Evolutionary conservation across 2,797 vertebrate genomes (phyloP).

Genomic region (Pteropus rufus): DNA sequence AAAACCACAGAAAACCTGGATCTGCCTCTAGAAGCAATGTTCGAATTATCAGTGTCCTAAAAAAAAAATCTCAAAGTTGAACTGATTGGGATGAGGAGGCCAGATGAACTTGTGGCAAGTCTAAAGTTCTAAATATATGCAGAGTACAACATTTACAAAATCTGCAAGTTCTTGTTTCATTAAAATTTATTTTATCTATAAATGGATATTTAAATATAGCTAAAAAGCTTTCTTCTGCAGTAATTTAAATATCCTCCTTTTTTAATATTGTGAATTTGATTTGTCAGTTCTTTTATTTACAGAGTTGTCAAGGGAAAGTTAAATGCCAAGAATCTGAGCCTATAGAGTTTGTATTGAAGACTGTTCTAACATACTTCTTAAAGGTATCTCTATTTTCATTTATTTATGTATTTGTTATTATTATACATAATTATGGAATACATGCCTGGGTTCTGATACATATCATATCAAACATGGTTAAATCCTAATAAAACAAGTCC

Average conservation of each 20-base stretch:
- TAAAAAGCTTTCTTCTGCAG: background rate
- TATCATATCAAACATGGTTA: background rate
- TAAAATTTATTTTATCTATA: slow-evolving; percentile 3
- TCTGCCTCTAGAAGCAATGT: background rate
- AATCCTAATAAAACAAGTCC: background rate
- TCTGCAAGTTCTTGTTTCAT: background rate
- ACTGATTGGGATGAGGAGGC: background rate
- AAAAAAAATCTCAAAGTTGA: background rate
- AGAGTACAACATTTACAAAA: background rate
- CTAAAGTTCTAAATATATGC: background rate
- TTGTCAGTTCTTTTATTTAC: background rate
- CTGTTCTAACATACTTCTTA: background rate
- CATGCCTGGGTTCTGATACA: background rate
- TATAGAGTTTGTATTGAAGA: background rate
- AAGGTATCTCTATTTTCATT: background rate
- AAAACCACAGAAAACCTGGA: background rate
- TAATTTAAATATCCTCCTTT: background rate
- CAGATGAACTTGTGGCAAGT: background rate
- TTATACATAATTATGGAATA: background rate
- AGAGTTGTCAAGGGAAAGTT: background rate
- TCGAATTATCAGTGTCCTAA: background rate
- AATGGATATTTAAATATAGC: background rate
- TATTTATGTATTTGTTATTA: background rate
- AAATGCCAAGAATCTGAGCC: background rate
- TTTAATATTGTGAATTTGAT: background rate